Evolutionary conservation across 2,797 vertebrate species (phyloP).

Genomic region (Oreonectes daqikongensis): DNA sequence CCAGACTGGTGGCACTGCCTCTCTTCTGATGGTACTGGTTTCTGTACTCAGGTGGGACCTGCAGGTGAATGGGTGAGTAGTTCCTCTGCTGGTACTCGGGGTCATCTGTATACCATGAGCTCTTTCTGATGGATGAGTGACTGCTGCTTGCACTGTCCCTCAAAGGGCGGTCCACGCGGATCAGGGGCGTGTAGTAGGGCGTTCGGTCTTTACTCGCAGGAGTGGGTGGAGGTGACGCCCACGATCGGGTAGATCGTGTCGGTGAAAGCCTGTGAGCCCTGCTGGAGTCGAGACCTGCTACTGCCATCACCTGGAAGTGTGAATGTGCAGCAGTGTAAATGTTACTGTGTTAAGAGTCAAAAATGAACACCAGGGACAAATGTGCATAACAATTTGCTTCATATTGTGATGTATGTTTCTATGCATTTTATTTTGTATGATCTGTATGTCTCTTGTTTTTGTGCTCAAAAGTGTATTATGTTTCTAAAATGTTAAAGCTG

Average conservation of each 20-base stretch:
- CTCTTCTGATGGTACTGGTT: constrained; percentile 95
- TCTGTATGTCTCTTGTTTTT: too few species aligned
- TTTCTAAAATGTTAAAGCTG: too few species aligned
- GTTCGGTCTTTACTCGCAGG: constrained; percentile 87
- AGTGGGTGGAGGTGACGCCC: constrained; percentile 95
- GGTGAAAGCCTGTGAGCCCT: constrained; percentile 94
- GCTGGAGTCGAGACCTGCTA: constrained; percentile 95
- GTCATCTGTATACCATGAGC: constrained; percentile 98
- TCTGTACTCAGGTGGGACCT: constrained; percentile 88
- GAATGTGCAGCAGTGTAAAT: background rate
- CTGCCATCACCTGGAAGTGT: constrained; percentile 90
- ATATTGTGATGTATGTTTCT: too few species aligned
- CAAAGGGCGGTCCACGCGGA: constrained; percentile 87
- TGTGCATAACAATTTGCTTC: too few species aligned
- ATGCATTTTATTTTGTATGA: too few species aligned
- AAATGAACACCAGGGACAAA: too few species aligned
- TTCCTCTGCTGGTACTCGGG: constrained; percentile 87
- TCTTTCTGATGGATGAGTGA: constrained; percentile 89
- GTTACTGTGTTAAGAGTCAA: too few species aligned
- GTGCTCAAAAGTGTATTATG: too few species aligned
- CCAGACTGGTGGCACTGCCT: constrained; percentile 94
- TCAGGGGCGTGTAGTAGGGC: constrained; percentile 92
- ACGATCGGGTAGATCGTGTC: constrained; percentile 92
- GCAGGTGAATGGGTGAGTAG: constrained; percentile 90
- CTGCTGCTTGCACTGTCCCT: constrained; percentile 85